Evolutionary conservation across 2,888 invertebrate species (phyloP), one percentile per base, ranked within the genome.

Genomic region (Criorhina ranunculi): DNA sequence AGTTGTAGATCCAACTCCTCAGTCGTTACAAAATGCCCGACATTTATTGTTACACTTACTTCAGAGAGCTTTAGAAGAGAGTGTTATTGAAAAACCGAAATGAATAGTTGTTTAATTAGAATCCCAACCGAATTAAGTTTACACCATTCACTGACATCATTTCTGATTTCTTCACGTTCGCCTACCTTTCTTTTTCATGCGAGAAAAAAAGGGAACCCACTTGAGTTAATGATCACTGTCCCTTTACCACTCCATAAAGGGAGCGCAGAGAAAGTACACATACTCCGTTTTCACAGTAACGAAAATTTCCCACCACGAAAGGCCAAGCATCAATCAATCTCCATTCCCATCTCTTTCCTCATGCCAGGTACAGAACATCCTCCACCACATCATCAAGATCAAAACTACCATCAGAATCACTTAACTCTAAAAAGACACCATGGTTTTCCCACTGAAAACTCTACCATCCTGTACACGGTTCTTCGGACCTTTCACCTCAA

Each of bases 301-400:
- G 31, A 15, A n/a, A 51, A 8, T 33, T 51, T 67, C n/a, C 31
- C 12, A 15, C 31, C 31, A 40, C 19, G 11, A 42, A 53, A 42
- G 11, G 5, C 55, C 55, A 57, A 66, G 31, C 59, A 60, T 69
- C 53, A 67, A 60, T 67, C 69, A 69, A 49, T 69, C 24, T 24
- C 59, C 33, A 17, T 60, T 51, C 59, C 35, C 15, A 37, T 57
- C 42, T 15, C 69, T 40, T 77, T 77, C 70, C 70, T 46, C 77
- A 78, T 62, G 77, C 37, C 35, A 70, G 12, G 60, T 55, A 12
- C 35, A 70, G 55, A 70, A 78, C 29, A 62, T 66, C 46, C n/a
- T 12, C 1, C 8, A 35, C 51, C 29, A 29, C 33, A 46, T 44
- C 29, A 19, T 42, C 40, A 76, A 59, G 67, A 66, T 67, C 76